A percentile compares a stretch with the other conserved stretches of the same genome.
phyloP scores from a whole-genome alignment of 2,888 invertebrate genomes.

The Mythimna pallens region DNA sequence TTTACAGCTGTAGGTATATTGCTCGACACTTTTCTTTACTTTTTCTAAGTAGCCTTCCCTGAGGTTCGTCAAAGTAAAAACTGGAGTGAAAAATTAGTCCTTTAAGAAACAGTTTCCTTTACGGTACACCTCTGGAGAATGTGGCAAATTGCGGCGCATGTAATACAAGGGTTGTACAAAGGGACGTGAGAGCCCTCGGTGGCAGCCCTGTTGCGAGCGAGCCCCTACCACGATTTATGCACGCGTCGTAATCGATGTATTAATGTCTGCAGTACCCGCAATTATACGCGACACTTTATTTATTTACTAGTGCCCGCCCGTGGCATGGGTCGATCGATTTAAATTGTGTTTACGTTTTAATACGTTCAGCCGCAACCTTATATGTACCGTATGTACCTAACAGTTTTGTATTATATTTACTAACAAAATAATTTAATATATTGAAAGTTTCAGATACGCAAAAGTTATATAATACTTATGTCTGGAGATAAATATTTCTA shows the following conservation, averaged over 20 bases:
- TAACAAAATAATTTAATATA: too few relatives aligned
- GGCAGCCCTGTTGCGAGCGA: slow-evolving; percentile 34
- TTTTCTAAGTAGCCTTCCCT: slow-evolving; percentile 27
- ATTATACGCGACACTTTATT: slow-evolving; percentile 60
- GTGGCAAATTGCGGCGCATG: slow-evolving; percentile 69
- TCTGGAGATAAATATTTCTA: too few relatives aligned
- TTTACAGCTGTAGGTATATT: neutral
- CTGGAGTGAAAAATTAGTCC: slow-evolving; percentile 78
- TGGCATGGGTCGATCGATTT: slow-evolving; percentile 34
- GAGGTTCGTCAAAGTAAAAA: slow-evolving; percentile 59
- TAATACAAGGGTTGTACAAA: slow-evolving; percentile 66
- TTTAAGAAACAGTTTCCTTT: slow-evolving; percentile 72
- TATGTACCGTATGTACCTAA: too few relatives aligned
- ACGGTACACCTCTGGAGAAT: slow-evolving; percentile 64
- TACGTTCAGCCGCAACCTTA: neutral
- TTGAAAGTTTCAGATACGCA: too few relatives aligned
- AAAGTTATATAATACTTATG: too few relatives aligned
- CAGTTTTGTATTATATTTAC: too few relatives aligned
- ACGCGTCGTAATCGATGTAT: slow-evolving; percentile 53
- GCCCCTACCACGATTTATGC: slow-evolving; percentile 58
- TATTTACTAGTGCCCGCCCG: slow-evolving; percentile 56
- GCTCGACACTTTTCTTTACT: slow-evolving; percentile 3
- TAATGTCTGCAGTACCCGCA: slow-evolving; percentile 50
- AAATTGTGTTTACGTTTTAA: slow-evolving; percentile 32
- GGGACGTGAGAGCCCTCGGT: slow-evolving; percentile 44